Evolutionary conservation across 2,888 invertebrate species (phyloP), one percentile per base, ranked within the genome.

Genomic region (Melanostoma mellinum): DNA sequence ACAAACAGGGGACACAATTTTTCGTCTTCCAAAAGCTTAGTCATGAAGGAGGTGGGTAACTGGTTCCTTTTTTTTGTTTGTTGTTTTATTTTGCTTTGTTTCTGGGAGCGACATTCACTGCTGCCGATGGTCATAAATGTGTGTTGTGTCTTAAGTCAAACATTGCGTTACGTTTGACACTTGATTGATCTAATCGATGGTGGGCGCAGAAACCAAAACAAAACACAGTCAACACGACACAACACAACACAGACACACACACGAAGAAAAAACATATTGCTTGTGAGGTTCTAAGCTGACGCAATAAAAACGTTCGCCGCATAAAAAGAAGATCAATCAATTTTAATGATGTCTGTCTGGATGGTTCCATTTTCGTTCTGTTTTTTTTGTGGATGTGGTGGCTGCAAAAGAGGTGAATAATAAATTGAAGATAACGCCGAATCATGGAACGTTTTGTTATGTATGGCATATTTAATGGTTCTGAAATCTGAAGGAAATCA

Each of bases 301-400:
- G 56, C 74, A 74, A 74, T 69, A 80, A 74, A 80, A 80, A 56
- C 63, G 55, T 56, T 68, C 33, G 9, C 48, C 38, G 48, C 76
- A 68, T 72, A 82, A 65, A 77, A 68, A 68, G 61, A 68, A 56
- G 81, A 82, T 82, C 81, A 76, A 82, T 82, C 81, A 76, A 82
- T 76, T 82, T 76, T 82, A 82, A 82, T 82, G 72, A 82, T 82
- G 81, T 68, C 76, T 79, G 73, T 68, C 30, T 73, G 56, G 55
- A 50, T 65, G 71, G 52, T 58, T 72, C 65, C 53, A 36, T 63
- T 32, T 4, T 33, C n/a, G 36, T 6, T 33, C 42, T 8, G 30
- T 10, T 30, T 6, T 38, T 6, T 30, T 3, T 4, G 58, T 46
- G 10, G 38, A 38, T 44, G 30, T 20, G 44, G 50, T 42, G 32